Conservation (phyloP, 1,140 invertebrate genomes). For the Scaptomyza hsui region DNA sequence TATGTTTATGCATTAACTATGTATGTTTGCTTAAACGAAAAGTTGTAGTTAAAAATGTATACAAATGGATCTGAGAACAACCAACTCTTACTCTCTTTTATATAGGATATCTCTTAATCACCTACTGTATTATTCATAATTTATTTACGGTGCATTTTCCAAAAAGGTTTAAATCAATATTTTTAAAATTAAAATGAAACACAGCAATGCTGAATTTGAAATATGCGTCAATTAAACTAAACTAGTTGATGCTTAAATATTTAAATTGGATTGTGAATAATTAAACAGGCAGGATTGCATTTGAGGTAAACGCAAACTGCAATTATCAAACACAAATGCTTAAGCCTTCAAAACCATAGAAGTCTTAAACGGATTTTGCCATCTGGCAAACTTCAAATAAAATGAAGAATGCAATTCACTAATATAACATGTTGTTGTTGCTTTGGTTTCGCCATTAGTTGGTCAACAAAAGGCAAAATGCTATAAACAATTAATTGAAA, state of each 20-base stretch:
- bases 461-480: constrained; percentile 14
- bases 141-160: neutral
- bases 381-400: neutral
- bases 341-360: neutral
- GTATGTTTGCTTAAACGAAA: no score
- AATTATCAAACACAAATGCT: neutral
- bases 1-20: neutral
- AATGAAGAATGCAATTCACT: neutral
- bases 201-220: neutral
- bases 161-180: constrained; percentile 16
- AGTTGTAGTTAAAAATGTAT: no score
- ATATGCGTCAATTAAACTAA: constrained; percentile 15
- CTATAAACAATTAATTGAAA: constrained; percentile 45
- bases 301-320: neutral
- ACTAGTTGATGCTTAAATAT: constrained; percentile 6
- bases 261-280: constrained; percentile 17
- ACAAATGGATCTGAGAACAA: neutral
- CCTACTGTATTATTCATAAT: neutral
- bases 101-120: no score
- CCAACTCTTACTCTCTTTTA: no score
- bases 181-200: neutral
- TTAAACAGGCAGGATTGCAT: constrained; percentile 4
- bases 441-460: constrained; percentile 1
- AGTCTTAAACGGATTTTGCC: constrained; percentile 1
- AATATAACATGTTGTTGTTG: neutral